Conservation (phyloP, 2,113 vertebrate species). For the Butorides virescens region DNA sequence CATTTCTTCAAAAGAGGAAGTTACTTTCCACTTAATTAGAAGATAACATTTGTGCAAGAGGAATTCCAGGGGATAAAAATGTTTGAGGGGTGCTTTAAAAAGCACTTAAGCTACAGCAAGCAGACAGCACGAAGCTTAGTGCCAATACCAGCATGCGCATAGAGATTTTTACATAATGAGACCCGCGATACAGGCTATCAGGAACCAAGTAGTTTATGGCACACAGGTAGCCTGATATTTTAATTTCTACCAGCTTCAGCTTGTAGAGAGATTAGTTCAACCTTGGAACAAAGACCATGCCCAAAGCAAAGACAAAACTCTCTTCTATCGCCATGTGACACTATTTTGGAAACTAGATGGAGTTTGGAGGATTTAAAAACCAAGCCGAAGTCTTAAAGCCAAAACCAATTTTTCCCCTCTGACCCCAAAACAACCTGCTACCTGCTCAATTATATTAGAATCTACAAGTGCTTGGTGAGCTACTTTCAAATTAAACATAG, state of each 20-base stretch:
- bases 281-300: not conserved
- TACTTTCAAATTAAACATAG: not conserved
- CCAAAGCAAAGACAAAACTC: not conserved
- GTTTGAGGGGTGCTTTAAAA: not conserved
- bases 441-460: not conserved
- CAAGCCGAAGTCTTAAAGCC: not conserved
- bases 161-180: not conserved
- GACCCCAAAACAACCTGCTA: not conserved
- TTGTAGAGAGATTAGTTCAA: not conserved
- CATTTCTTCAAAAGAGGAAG: not conserved
- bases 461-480: not conserved
- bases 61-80: not conserved
- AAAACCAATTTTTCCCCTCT: not conserved
- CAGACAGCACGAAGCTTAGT: not conserved
- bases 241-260: not conserved
- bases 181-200: not conserved
- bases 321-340: not conserved
- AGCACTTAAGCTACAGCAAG: not conserved
- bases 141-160: not conserved
- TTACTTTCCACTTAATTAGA: slow-evolving; percentile 27
- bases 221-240: not conserved
- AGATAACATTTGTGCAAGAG: not conserved
- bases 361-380: not conserved
- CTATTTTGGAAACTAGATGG: not conserved
- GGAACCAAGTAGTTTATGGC: not conserved